Evolutionary conservation across 2,888 invertebrate species (phyloP).

Genomic region (Cephus rjabovi): DNA sequence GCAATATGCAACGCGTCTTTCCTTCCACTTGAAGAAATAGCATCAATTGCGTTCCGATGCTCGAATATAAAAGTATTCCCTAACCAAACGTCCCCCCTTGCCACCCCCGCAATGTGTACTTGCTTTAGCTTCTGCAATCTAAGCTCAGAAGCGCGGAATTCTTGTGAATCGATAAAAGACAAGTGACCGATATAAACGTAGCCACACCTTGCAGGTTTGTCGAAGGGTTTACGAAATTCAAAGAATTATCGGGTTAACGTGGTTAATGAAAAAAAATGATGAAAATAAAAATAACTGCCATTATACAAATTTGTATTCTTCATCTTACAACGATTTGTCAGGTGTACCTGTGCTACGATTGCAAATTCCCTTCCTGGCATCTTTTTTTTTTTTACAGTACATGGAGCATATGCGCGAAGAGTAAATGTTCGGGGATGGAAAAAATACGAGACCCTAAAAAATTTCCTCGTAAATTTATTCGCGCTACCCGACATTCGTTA

Average conservation of each 20-base stretch:
- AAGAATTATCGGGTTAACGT: not conserved
- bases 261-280: too few relatives aligned
- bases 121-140: not conserved
- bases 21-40: not conserved
- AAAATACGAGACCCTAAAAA: not conserved
- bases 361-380: not conserved
- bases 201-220: not conserved
- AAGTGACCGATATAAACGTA: slow-evolving; percentile 4
- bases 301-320: too few relatives aligned
- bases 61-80: not conserved
- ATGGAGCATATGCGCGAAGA: not conserved
- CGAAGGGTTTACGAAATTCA: not conserved
- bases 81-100: too few relatives aligned
- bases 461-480: not conserved
- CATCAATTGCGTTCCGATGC: not conserved
- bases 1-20: not conserved
- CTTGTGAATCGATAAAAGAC: not conserved
- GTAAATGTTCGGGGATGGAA: not conserved
- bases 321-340: too few relatives aligned
- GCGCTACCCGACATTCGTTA: not conserved
- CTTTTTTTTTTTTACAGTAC: not conserved
- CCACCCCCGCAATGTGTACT: not conserved
- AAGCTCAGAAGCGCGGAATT: not conserved
- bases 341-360: not conserved
- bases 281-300: too few relatives aligned